phyloP scores from a whole-genome alignment of 2,797 vertebrate species.

The Thaleichthys pacificus region DNA sequence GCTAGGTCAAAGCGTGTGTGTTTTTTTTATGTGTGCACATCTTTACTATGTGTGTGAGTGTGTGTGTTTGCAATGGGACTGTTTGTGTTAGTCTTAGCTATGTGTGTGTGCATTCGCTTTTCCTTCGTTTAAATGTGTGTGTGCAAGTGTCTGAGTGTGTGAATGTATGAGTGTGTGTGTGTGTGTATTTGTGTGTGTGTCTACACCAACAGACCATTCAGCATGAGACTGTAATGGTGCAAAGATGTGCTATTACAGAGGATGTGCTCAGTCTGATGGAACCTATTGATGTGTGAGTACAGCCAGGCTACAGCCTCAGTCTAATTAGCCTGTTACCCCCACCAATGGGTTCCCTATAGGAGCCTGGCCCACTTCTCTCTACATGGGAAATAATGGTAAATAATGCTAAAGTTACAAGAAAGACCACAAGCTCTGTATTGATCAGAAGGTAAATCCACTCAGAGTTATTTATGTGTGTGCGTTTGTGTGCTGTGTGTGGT shows the following conservation, averaged over 20 bases:
- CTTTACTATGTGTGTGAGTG: background rate
- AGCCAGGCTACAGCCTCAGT: conserved; percentile 65
- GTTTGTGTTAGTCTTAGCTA: background rate
- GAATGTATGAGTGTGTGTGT: conserved; percentile 42
- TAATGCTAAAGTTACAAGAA: background rate
- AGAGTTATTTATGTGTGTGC: background rate
- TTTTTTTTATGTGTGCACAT: too few species aligned
- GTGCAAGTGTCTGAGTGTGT: conserved; percentile 34
- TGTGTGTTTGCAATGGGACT: conserved; percentile 25
- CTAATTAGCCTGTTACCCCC: conserved; percentile 76
- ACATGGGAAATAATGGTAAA: conserved; percentile 39
- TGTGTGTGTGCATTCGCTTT: background rate
- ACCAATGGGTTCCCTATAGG: conserved; percentile 74
- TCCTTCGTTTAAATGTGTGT: background rate
- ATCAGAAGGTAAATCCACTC: background rate
- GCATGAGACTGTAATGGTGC: conserved; percentile 49
- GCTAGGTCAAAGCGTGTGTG: too few species aligned
- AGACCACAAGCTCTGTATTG: background rate
- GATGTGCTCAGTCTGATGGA: conserved; percentile 75
- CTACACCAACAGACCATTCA: conserved; percentile 54
- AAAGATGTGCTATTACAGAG: conserved; percentile 61
- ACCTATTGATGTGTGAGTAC: conserved; percentile 75
- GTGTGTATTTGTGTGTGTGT: background rate
- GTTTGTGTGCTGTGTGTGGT: background rate
- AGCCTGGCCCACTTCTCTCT: conserved; percentile 65